These are phyloP conservation scores for Drosophila buzzatii DNA, from an alignment of 2,888 invertebrate species.

Conservation along the genomic window DNA sequence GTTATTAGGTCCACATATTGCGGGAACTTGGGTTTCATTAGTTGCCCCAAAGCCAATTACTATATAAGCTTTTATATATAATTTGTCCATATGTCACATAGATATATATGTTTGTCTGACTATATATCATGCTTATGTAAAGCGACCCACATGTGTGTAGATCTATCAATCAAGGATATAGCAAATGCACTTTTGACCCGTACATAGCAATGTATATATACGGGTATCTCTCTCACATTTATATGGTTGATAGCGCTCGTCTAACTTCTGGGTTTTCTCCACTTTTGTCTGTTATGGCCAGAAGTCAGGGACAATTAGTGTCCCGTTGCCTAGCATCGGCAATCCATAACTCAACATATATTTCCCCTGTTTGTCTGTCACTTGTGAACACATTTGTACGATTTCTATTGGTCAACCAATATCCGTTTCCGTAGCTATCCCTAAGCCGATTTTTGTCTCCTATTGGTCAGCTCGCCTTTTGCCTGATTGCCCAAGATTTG, in stretches of 20 bases:
- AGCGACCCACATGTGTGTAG: slow-evolving; percentile 28
- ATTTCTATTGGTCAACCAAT: slow-evolving; percentile 81
- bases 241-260: slow-evolving; percentile 20
- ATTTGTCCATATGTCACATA: slow-evolving; percentile 51
- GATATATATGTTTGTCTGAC: background rate
- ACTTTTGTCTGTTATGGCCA: slow-evolving; percentile 75
- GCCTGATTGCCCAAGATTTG: slow-evolving; percentile 43
- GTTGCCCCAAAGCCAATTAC: slow-evolving; percentile 59
- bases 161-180: slow-evolving; percentile 53
- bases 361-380: slow-evolving; percentile 68
- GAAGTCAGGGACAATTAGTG: slow-evolving; percentile 71
- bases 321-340: slow-evolving; percentile 78
- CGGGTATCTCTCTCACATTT: slow-evolving; percentile 35
- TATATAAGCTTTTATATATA: slow-evolving; percentile 61
- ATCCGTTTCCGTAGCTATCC: slow-evolving; percentile 76
- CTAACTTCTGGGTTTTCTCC: slow-evolving; percentile 26
- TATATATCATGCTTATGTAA: slow-evolving; percentile 29
- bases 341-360: slow-evolving; percentile 58
- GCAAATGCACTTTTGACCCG: slow-evolving; percentile 44
- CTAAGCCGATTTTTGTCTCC: slow-evolving; percentile 64
- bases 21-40: slow-evolving; percentile 58
- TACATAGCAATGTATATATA: slow-evolving; percentile 23
- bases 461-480: slow-evolving; percentile 50
- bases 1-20: slow-evolving; percentile 43
- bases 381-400: slow-evolving; percentile 66